Base-by-base conservation (phyloP, 1,140 invertebrate species). In the Doryteuthis pealeii region DNA sequence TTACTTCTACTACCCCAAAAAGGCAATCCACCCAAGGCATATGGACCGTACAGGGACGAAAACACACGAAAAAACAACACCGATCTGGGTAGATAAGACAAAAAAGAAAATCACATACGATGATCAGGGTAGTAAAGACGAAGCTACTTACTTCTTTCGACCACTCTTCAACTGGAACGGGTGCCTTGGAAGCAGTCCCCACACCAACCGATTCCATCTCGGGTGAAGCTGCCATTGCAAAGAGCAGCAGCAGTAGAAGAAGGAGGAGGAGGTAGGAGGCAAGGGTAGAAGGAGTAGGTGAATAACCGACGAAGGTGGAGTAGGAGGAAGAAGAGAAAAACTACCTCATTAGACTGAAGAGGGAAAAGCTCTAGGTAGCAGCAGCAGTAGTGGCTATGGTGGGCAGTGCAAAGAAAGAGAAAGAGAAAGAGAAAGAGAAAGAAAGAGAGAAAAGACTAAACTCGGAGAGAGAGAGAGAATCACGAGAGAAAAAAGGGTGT, bases 151-250 rank as follows among this genome's bases (percentile, higher is more conserved):
- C 54, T 58, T 58, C 54, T 58, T 58, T 58, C 18, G 54, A 58
- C 54, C 54, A 58, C 54, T 58, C 54, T 58, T 58, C 54, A 58
- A 58, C 54, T 58, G 54, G 54, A 58, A 58, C 54, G 54, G 54
- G 54, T 58, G 54, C 26, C 54, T 58, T 58, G 54, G 18, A 28
- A 22, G 26, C 22, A n/a, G 18, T 58, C 54, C 54, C 54, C 54
- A 58, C 26, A 18, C 54, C 54, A 58, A 28, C 26, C 54, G 54
- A 58, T 58, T 58, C 54, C 54, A 58, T 58, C 18, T 58, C 54
- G 54, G 54, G 54, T 58, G 54, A 58, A 58, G 54, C 54, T 58
- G 54, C 54, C 54, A 58, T 58, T 58, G 54, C 54, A 58, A 58
- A n/a, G 54, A 58, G 54, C 18, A 58, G 54, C 54, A n/a, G 54